Evolutionary conservation across 2,797 vertebrate genomes (phyloP).

Genomic region (Acestrorhynchus altus): DNA sequence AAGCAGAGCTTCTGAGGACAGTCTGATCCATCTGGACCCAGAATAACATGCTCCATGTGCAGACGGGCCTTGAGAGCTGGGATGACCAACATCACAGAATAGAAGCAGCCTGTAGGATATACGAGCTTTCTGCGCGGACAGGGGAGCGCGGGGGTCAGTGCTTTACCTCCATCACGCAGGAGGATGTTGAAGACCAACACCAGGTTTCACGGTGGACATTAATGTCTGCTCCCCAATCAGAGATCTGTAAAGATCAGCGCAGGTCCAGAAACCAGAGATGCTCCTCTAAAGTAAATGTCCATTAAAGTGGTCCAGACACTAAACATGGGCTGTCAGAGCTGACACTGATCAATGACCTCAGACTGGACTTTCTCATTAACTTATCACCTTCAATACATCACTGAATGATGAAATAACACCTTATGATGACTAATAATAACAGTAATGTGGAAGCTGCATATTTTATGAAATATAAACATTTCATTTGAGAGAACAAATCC

Average conservation of each 20-base stretch:
- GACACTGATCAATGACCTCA: constrained; percentile 7
- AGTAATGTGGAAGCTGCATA: no score
- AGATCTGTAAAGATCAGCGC: neutral
- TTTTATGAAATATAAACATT: no score
- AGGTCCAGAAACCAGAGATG: neutral
- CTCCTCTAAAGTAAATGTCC: neutral
- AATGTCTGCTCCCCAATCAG: no score
- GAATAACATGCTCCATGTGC: constrained; percentile 54
- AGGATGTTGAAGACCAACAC: neutral
- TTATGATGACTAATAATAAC: no score
- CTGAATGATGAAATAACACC: no score
- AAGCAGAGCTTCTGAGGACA: constrained; percentile 25
- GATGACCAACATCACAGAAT: constrained; percentile 37
- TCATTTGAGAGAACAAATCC: no score
- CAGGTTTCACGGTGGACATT: no score
- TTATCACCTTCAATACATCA: no score
- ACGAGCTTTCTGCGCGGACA: constrained; percentile 22
- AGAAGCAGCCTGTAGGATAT: constrained; percentile 28
- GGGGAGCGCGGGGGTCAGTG: neutral
- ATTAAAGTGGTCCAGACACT: neutral
- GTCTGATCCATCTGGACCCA: constrained; percentile 40
- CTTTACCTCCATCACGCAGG: neutral
- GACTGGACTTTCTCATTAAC: no score
- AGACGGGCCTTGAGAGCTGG: constrained; percentile 7
- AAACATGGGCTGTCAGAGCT: neutral